Conservation (phyloP, 2,797 vertebrate species). For the Scyliorhinus canicula region DNA sequence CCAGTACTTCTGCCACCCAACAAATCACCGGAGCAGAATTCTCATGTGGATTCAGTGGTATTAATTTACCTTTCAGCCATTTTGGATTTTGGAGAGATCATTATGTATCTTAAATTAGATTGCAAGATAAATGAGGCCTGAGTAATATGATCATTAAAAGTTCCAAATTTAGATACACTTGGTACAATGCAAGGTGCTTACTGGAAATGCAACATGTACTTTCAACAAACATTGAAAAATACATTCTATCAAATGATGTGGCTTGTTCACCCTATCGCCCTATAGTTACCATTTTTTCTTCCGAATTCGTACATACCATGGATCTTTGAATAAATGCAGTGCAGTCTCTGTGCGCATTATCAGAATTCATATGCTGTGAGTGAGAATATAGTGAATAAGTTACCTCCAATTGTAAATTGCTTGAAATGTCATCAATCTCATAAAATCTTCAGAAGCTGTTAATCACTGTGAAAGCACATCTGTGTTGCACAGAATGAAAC, state of each 20-base stretch:
- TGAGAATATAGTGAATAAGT: background rate
- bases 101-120: background rate
- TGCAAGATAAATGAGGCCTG: background rate
- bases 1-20: background rate
- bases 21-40: background rate
- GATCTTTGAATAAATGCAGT: background rate
- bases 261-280: background rate
- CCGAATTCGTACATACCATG: background rate
- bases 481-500: background rate
- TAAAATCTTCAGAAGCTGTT: background rate
- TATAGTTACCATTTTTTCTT: background rate
- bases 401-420: background rate
- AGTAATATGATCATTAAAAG: background rate
- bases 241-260: background rate
- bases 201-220: background rate
- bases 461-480: background rate
- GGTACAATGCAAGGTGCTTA: too few species aligned
- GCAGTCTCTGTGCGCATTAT: background rate
- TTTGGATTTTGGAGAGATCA: background rate
- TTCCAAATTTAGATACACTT: background rate
- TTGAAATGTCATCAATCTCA: slow-evolving; percentile 3
- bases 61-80: background rate
- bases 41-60: too few species aligned
- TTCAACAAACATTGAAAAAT: background rate
- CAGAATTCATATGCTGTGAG: background rate